phyloP scores from a whole-genome alignment of 2,888 invertebrate species.

The Lasioglossum vierecki region DNA sequence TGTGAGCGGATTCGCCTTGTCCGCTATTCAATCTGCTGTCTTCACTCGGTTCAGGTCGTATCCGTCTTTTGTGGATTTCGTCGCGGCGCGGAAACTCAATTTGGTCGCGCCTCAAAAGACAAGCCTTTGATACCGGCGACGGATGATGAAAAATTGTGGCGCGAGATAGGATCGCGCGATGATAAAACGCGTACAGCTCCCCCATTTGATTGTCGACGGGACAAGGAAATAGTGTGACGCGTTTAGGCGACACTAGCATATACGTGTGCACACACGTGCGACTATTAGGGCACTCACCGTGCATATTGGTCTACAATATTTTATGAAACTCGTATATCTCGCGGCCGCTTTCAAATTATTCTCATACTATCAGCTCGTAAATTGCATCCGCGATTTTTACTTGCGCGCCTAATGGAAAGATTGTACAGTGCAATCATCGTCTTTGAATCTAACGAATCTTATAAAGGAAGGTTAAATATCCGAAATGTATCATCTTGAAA shows the following conservation, averaged over 20 bases:
- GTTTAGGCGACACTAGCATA: not conserved
- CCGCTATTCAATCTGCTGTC: slow-evolving; percentile 58
- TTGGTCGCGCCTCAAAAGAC: slow-evolving; percentile 34
- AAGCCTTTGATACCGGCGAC: slow-evolving; percentile 41
- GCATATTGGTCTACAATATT: not conserved
- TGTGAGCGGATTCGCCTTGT: slow-evolving; percentile 42
- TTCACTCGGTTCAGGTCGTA: slow-evolving; percentile 46
- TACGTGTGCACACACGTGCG: no score
- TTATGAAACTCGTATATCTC: not conserved
- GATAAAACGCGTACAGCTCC: slow-evolving; percentile 36
- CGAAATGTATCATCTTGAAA: not conserved
- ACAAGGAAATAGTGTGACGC: slow-evolving; percentile 1
- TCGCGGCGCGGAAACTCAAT: slow-evolving; percentile 57
- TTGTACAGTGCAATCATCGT: no score
- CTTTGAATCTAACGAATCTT: not conserved
- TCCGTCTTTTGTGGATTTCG: slow-evolving; percentile 29
- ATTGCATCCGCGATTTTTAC: not conserved
- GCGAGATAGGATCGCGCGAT: slow-evolving; percentile 38
- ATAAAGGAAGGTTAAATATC: not conserved
- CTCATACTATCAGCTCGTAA: not conserved
- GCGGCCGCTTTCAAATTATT: not conserved
- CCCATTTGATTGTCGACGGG: slow-evolving; percentile 34
- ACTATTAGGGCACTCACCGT: not conserved
- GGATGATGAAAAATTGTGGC: slow-evolving; percentile 21
- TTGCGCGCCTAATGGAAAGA: not conserved